Base-by-base conservation (phyloP, 2,113 vertebrate species). In the Malurus alboscapulatus region DNA sequence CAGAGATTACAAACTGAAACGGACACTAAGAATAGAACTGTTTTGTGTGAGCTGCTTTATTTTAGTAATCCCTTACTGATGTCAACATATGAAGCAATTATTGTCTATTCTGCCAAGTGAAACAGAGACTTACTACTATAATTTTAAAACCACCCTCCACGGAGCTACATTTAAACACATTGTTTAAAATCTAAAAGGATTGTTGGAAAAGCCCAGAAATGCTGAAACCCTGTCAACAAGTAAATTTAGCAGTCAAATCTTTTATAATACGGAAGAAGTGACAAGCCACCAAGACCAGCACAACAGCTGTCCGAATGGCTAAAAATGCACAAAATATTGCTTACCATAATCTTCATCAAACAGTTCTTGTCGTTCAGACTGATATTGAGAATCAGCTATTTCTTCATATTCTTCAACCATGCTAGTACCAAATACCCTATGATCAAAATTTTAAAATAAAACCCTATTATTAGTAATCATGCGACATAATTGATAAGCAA, bases 391-490 rank as follows among this genome's bases (percentile, higher is more conserved):
- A 94, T 99, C 99, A 68, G 99, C 98, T 75, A 99, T 99, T 98
- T 99, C 99, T 93, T 99, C 99, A 95, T 99, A 99, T 90, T 99
- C 99, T 97, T 99, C 99, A 84, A 99, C 99, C 99, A 99, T 99
- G 96, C 99, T 99, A 76, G 99, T 99, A 90, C 99, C 99, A 97
- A 99, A 99, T 62, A 99, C 99, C 96, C 99, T 99, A 55, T 6
- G 29, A 92, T 82, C 7, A 71, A 84, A 44, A 95, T 83, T 94
- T 92, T 65, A 65, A 83, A 96, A 90, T n/a, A 89, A 76, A 91
- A 42, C 7, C 1, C 6, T 38, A 29, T 0, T 32, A 54, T 87
- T 78, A 67, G 32, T 12, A 66, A 42, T 50, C 69, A 51, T 53
- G 16, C 25, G 7, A 87, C 9, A 38, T n/a, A 53, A 51, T 1